These are phyloP conservation scores for Meda fulgida DNA, from an alignment of 2,797 vertebrate genomes.

Conservation along the genomic window DNA sequence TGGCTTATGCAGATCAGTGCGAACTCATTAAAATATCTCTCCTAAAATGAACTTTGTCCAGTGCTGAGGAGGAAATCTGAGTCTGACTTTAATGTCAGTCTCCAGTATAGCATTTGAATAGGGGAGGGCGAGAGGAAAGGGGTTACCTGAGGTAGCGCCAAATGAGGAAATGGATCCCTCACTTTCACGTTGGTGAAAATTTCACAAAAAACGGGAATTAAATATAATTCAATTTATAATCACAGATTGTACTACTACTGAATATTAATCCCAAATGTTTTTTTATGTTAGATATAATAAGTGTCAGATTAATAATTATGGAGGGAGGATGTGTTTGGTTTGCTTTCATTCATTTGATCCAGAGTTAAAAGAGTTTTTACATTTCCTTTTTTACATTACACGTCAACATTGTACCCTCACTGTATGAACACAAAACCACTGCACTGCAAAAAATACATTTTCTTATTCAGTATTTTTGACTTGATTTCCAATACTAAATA, in stretches of 20 bases:
- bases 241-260: conserved; percentile 4
- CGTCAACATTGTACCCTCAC: neutral
- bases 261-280: neutral
- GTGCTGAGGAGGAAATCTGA: conserved; percentile 51
- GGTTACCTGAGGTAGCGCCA: conserved; percentile 16
- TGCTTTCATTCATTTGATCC: neutral
- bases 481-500: neutral
- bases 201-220: conserved; percentile 1
- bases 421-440: neutral
- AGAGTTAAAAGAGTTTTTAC: neutral
- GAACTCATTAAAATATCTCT: conserved; percentile 70
- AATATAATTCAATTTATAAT: neutral
- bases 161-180: conserved; percentile 4
- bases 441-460: neutral
- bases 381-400: neutral
- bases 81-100: conserved; percentile 36
- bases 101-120: conserved; percentile 6
- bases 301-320: neutral
- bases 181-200: conserved; percentile 6
- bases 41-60: conserved; percentile 63
- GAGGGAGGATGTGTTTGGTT: neutral
- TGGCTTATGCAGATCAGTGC: conserved; percentile 70
- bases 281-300: neutral
- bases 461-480: neutral
- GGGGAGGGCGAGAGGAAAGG: neutral